Base-by-base conservation (phyloP, 2,888 invertebrate genomes). In the Hirtodrosophila cameraria region DNA sequence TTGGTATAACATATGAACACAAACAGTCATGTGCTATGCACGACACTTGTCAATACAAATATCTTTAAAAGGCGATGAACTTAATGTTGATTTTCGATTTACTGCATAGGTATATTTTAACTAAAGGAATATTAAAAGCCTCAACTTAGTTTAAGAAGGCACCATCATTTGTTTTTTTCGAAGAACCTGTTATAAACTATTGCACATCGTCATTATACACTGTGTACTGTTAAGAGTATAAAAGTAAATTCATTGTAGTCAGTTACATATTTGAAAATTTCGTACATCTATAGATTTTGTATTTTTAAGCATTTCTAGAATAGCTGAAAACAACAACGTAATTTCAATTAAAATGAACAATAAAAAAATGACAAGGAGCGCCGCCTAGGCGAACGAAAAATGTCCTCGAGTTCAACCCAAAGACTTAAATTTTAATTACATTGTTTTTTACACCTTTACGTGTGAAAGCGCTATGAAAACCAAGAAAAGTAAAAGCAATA, bases 371-470 rank as follows among this genome's bases (percentile, higher is more conserved):
- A n/a, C n/a, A n/a, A 7, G 52, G 8, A n/a, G 35, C 35, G 54
- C 13, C 45, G 53, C 23, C 45, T 54, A 27, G 28, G 36, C 42
- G 20, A 30, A 18, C 13, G n/a, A 28, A 43, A 46, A 55, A 30
- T 36, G 36, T 16, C 39, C 48, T 31, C 20, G 23, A 2, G 33
- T 39, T 38, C 15, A 41, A 13, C 39, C 33, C 43, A 45, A 55
- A 59, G 31, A 25, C 62, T 39, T 55, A 5, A 38, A 66, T 50
- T 79, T 82, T 85, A 79, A 79, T 79, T 79, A 72, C 83, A 42
- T 76, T 79, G 83, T 75, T 82, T 64, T 67, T 70, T 46, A 48
- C 85, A 80, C 73, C 79, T 73, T 64, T 75, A 80, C 82, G 82
- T 75, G 85, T 67, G 42, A 68, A 73, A 75, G 60, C 54, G 63